These are phyloP conservation scores for Tenthredo mesomela DNA, from an alignment of 2,888 invertebrate genomes.

Conservation along the genomic window DNA sequence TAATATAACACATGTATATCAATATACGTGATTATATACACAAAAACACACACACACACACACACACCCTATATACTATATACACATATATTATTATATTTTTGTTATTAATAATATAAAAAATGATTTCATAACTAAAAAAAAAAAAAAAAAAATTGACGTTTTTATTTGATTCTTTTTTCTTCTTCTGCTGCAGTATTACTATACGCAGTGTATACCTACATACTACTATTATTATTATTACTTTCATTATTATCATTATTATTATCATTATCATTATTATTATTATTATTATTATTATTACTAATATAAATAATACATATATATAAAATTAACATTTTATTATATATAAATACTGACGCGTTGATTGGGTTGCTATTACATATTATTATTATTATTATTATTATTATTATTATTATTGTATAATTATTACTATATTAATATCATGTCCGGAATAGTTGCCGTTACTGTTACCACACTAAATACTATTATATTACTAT, in stretches of 20 bases:
- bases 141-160: conserved; percentile 51
- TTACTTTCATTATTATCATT: neutral
- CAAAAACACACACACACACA: conserved; percentile 51
- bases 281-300: neutral
- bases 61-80: conserved; percentile 57
- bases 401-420: neutral
- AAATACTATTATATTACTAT: neutral
- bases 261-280: neutral
- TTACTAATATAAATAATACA: neutral
- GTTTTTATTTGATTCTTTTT: conserved; percentile 62
- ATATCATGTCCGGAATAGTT: neutral
- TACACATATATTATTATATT: conserved; percentile 64
- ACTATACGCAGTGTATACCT: conserved; percentile 51
- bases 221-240: conserved; percentile 16
- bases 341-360: neutral
- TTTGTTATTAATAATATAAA: conserved; percentile 70
- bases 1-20: conserved; percentile 57
- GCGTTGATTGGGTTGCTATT: neutral
- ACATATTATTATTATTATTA: neutral
- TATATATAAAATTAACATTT: neutral
- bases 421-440: neutral
- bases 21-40: conserved; percentile 54
- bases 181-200: conserved; percentile 55
- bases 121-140: conserved; percentile 70
- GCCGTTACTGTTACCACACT: neutral